A percentile compares a stretch with the other conserved stretches of the same genome.
phyloP scores from a whole-genome alignment of 1,140 invertebrate genomes.

The Papilio polyxenes region DNA sequence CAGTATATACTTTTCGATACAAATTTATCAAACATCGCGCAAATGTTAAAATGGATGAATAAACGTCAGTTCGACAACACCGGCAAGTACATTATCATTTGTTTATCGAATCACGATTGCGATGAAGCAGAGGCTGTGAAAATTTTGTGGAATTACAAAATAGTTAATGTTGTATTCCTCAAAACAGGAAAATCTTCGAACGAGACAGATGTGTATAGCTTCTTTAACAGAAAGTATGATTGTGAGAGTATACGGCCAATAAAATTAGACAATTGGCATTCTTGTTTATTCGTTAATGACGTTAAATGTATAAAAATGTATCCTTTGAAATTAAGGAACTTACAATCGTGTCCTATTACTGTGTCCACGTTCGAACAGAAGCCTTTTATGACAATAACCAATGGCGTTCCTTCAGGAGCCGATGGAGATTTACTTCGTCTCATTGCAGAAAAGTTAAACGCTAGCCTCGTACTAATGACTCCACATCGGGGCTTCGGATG shows the following conservation, averaged over 20 bases:
- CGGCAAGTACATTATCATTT: slow-evolving; percentile 59
- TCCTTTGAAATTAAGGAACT: slow-evolving; percentile 61
- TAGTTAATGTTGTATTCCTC: slow-evolving; percentile 61
- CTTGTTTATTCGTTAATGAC: slow-evolving; percentile 37
- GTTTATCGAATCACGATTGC: slow-evolving; percentile 56
- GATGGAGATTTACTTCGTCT: slow-evolving; percentile 64
- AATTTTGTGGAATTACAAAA: slow-evolving; percentile 60
- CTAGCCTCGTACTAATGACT: slow-evolving; percentile 57
- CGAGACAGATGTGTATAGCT: slow-evolving; percentile 49
- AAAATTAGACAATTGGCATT: slow-evolving; percentile 44
- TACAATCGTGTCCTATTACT: slow-evolving; percentile 58
- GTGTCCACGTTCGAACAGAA: slow-evolving; percentile 63
- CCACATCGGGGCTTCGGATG: slow-evolving; percentile 58
- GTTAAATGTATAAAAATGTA: slow-evolving; percentile 48
- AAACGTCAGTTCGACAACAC: slow-evolving; percentile 56
- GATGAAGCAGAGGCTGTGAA: slow-evolving; percentile 52
- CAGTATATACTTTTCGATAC: slow-evolving; percentile 62
- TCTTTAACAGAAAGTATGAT: slow-evolving; percentile 47
- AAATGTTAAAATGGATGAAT: slow-evolving; percentile 53
- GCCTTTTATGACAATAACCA: slow-evolving; percentile 60
- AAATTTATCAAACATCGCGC: slow-evolving; percentile 48
- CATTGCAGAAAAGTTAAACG: slow-evolving; percentile 58
- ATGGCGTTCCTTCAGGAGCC: slow-evolving; percentile 54
- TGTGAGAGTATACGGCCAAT: slow-evolving; percentile 50
- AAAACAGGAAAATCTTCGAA: slow-evolving; percentile 40